Conservation (phyloP, 2,113 vertebrate genomes). For the Elanus axillaris region DNA sequence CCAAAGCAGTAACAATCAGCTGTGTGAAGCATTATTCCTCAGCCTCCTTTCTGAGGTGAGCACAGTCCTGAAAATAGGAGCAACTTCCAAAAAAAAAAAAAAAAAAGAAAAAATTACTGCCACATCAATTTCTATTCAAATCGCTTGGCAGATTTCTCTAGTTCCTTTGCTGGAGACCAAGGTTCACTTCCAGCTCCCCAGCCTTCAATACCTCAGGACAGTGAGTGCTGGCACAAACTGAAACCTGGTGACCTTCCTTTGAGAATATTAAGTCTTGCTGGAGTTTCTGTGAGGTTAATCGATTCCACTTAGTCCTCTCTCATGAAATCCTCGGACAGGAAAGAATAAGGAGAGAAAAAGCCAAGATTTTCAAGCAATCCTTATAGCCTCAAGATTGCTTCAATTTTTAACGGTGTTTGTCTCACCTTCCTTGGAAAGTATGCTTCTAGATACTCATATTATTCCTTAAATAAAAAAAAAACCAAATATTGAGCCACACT, state of each 20-base stretch:
- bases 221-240: constrained; percentile 45
- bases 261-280: constrained; percentile 50
- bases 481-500: neutral
- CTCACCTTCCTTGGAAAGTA: neutral
- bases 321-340: neutral
- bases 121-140: constrained; percentile 57
- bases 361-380: constrained; percentile 6
- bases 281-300: constrained; percentile 58
- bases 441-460: neutral
- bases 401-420: neutral
- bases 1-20: constrained; percentile 8
- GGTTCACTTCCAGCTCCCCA: constrained; percentile 58
- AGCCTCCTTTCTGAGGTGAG: constrained; percentile 32
- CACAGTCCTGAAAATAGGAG: neutral
- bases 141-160: neutral
- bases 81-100: constrained; percentile 6
- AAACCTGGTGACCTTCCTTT: constrained; percentile 53
- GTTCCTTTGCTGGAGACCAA: constrained; percentile 47
- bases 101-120: neutral
- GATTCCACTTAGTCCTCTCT: constrained; percentile 41
- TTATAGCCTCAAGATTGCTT: neutral
- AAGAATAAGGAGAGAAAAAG: constrained; percentile 41
- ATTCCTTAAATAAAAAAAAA: neutral
- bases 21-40: neutral
- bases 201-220: constrained; percentile 46